A percentile compares a stretch with the other conserved stretches of the same genome.
phyloP scores from a whole-genome alignment of 1,140 invertebrate genomes.

The Cataglyphis hispanica region DNA sequence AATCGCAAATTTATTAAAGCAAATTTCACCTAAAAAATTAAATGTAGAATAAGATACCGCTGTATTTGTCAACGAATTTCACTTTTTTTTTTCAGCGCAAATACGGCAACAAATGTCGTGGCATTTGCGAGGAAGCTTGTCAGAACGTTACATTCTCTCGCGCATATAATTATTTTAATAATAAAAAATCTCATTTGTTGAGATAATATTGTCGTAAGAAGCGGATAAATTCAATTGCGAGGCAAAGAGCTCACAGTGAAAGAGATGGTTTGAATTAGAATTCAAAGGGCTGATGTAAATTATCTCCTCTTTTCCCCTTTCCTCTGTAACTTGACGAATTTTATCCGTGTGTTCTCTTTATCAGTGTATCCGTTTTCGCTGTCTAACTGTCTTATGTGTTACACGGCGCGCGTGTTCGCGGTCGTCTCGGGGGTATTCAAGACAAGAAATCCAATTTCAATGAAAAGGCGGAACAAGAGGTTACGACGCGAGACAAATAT shows the following conservation, averaged over 20 bases:
- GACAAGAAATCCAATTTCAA: slow-evolving; percentile 67
- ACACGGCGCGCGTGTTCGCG: slow-evolving; percentile 2
- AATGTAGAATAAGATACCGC: not conserved
- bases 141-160: not conserved
- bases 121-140: not conserved
- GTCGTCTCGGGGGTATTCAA: slow-evolving; percentile 29
- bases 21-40: not conserved
- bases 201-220: slow-evolving; percentile 27
- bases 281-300: slow-evolving; percentile 28
- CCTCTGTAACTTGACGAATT: slow-evolving; percentile 21
- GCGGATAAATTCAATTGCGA: slow-evolving; percentile 21
- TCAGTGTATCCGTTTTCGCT: slow-evolving; percentile 39
- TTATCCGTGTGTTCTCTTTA: slow-evolving; percentile 24
- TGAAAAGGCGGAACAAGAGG: slow-evolving; percentile 66
- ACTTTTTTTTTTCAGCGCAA: not conserved
- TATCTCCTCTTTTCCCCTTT: slow-evolving; percentile 30
- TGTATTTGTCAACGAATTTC: not conserved
- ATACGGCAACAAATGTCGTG: not conserved
- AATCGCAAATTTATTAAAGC: not conserved
- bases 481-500: slow-evolving; percentile 58
- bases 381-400: slow-evolving; percentile 39
- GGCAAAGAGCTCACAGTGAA: not conserved
- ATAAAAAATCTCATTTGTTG: slow-evolving; percentile 11
- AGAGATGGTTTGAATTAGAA: slow-evolving; percentile 10
- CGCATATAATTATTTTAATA: slow-evolving; percentile 3